A percentile compares a stretch with the other conserved stretches of the same genome.
phyloP scores from a whole-genome alignment of 2,797 vertebrate genomes.

The Cryptoprocta ferox region DNA sequence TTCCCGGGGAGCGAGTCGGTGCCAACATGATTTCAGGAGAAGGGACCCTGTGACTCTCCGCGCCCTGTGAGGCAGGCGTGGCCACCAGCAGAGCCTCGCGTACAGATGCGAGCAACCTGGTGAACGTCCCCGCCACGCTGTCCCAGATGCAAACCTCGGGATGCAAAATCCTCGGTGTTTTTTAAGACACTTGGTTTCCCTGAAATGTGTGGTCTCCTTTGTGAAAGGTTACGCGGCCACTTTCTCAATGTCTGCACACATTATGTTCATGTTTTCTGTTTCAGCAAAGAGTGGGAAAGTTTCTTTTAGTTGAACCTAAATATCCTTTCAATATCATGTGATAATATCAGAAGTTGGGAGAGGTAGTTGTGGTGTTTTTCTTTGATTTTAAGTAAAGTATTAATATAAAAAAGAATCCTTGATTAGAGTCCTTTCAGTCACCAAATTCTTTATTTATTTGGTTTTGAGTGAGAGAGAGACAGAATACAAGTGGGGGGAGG shows the following conservation, averaged over 20 bases:
- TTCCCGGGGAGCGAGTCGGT: neutral
- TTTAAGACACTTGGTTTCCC: neutral
- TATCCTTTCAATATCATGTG: neutral
- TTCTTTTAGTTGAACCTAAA: neutral
- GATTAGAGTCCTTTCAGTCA: neutral
- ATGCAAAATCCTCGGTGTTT: neutral
- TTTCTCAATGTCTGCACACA: neutral
- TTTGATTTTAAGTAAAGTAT: neutral
- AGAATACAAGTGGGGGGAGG: too few species aligned
- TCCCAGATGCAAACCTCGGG: neutral
- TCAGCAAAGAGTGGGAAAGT: neutral
- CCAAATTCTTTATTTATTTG: neutral
- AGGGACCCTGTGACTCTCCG: neutral
- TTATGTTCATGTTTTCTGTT: neutral
- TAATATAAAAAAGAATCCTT: neutral
- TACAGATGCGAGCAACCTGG: fast-evolving
- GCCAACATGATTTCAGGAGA: neutral
- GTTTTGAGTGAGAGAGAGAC: too few species aligned
- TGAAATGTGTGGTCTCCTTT: too few species aligned
- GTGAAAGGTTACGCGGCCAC: neutral
- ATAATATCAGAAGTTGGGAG: neutral
- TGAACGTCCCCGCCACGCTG: fast-evolving
- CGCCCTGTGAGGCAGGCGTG: neutral
- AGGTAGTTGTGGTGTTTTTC: neutral
- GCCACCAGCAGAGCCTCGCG: neutral